Percentiles rank a stretch among this genome's conserved stretches.
These are phyloP conservation scores for Crocuta crocuta DNA, from an alignment of 2,113 vertebrate genomes.

Conservation along the genomic window DNA sequence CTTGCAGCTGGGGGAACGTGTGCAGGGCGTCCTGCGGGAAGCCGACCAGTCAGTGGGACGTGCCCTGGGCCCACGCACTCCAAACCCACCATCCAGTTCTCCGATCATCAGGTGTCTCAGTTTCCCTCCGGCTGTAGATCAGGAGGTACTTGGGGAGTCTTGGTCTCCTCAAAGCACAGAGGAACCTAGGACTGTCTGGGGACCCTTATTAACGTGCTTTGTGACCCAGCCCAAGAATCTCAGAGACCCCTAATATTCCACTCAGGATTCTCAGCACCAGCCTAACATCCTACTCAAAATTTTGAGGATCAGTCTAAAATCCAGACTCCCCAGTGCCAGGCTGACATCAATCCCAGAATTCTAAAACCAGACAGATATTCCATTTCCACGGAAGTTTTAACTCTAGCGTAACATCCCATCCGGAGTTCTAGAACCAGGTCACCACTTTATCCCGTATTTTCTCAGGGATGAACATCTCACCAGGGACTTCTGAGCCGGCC, in stretches of 20 bases:
- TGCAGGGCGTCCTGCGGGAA: conserved; percentile 90
- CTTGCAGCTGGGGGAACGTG: conserved; percentile 91
- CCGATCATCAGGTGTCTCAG: neutral
- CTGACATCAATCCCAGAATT: neutral
- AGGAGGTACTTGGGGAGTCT: neutral
- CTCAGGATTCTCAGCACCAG: neutral
- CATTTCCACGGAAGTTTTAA: neutral
- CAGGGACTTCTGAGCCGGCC: neutral
- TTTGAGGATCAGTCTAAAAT: neutral
- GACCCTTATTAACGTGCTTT: neutral
- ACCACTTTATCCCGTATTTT: neutral
- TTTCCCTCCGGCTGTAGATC: neutral
- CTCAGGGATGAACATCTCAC: neutral
- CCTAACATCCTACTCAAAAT: neutral
- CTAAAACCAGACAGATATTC: neutral
- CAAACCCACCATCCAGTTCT: neutral
- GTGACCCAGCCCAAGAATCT: neutral
- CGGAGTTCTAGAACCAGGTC: neutral
- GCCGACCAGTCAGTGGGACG: neutral
- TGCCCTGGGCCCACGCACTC: neutral
- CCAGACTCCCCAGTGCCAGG: neutral
- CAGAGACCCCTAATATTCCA: neutral
- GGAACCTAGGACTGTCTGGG: neutral
- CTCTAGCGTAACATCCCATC: neutral
- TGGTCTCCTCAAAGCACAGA: neutral